These are phyloP conservation scores for Amphiprion percula DNA, from an alignment of 2,113 vertebrate species.

Conservation along the genomic window DNA sequence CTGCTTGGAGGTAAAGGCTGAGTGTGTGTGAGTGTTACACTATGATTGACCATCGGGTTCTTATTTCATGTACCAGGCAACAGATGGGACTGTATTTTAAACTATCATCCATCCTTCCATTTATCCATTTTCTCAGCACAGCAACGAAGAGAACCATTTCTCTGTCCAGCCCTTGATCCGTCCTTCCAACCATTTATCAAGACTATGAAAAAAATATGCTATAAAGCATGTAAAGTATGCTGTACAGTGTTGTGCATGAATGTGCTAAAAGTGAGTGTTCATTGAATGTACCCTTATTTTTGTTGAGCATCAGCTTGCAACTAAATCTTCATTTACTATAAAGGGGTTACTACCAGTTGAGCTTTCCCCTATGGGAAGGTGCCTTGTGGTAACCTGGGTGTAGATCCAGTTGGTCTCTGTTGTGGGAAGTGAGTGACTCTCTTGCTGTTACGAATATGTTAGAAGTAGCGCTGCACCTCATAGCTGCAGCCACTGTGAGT, in stretches of 20 bases:
- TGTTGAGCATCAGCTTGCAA: too few relatives aligned
- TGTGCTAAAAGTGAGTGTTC: too few relatives aligned
- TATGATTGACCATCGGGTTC: slow-evolving; percentile 78
- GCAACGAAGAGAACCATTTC: not conserved
- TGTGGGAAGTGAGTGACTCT: too few relatives aligned
- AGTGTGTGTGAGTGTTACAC: slow-evolving; percentile 48
- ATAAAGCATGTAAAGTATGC: not conserved
- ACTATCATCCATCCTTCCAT: slow-evolving; percentile 41
- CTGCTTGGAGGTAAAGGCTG: slow-evolving; percentile 61
- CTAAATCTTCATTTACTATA: too few relatives aligned
- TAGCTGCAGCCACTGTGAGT: too few relatives aligned
- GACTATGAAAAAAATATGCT: slow-evolving; percentile 35
- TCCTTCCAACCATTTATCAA: slow-evolving; percentile 56
- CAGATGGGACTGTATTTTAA: slow-evolving; percentile 68
- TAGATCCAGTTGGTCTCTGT: too few relatives aligned
- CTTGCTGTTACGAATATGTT: too few relatives aligned
- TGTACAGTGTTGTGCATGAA: not conserved
- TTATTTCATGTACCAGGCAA: slow-evolving; percentile 74
- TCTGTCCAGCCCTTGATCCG: slow-evolving; percentile 31
- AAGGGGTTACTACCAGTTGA: too few relatives aligned
- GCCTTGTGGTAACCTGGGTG: too few relatives aligned
- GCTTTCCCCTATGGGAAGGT: too few relatives aligned
- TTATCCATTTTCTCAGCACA: slow-evolving; percentile 19
- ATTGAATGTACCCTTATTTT: too few relatives aligned
- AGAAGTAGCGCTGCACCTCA: too few relatives aligned